Evolutionary conservation across 2,888 invertebrate genomes (phyloP).

Genomic region (Poecilus cupreus): DNA sequence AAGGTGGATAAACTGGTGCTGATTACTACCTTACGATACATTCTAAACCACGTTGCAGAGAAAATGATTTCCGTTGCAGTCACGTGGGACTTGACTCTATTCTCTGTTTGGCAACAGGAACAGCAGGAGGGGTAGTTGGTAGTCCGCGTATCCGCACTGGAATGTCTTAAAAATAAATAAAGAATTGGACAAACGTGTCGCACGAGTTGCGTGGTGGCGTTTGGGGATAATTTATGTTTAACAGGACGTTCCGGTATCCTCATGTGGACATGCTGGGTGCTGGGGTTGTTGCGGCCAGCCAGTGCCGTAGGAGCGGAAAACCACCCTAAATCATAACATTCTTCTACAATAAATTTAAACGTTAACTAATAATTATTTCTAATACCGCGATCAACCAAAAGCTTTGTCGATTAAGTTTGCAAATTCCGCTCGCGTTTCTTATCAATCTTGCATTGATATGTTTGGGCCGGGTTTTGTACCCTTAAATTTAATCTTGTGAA

Average conservation of each 20-base stretch:
- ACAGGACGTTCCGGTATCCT: constrained; percentile 47
- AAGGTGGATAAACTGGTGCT: neutral
- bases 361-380: no score
- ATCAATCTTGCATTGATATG: no score
- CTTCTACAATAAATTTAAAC: no score
- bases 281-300: neutral
- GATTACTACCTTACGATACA: neutral
- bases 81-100: neutral
- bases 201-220: constrained; percentile 7
- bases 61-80: constrained; percentile 5
- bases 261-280: constrained; percentile 35
- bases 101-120: neutral
- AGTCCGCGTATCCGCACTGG: neutral
- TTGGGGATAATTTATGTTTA: constrained; percentile 49
- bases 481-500: no score
- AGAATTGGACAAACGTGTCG: constrained; percentile 41
- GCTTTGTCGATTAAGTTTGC: no score
- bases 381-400: no score
- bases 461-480: no score
- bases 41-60: neutral
- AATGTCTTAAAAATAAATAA: constrained; percentile 42
- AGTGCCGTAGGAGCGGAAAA: no score
- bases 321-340: no score
- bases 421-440: no score
- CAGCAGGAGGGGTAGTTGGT: neutral